A percentile compares a stretch with the other conserved stretches of the same genome.
Conservation (phyloP, 2,797 vertebrate genomes). For the Hoplostethus atlanticus region DNA sequence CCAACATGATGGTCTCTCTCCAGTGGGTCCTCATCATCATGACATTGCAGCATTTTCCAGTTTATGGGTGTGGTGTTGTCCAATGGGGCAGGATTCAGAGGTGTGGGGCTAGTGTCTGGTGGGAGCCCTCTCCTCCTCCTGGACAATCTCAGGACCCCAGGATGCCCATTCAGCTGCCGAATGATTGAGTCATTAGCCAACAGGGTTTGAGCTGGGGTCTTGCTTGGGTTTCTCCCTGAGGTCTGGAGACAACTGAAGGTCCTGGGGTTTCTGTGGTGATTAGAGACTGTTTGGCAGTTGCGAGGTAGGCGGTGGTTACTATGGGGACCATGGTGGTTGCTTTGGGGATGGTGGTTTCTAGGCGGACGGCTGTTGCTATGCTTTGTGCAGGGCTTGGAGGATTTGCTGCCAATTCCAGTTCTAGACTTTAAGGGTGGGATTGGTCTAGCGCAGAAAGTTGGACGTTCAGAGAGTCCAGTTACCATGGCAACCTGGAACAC, state of each 20-base stretch:
- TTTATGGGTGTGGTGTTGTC: slow-evolving; percentile 39
- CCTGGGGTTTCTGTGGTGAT: slow-evolving; percentile 50
- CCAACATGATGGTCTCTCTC: slow-evolving; percentile 5
- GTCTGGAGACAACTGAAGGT: slow-evolving; percentile 43
- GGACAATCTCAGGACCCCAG: slow-evolving; percentile 59
- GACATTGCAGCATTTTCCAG: slow-evolving; percentile 26
- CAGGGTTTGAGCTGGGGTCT: slow-evolving; percentile 24
- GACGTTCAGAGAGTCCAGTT: slow-evolving; percentile 47
- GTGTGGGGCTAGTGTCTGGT: slow-evolving; percentile 55
- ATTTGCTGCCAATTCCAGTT: slow-evolving; percentile 19
- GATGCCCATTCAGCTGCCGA: slow-evolving; percentile 24
- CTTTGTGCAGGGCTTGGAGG: slow-evolving; percentile 33
- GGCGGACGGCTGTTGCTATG: slow-evolving; percentile 37
- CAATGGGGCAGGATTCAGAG: slow-evolving; percentile 6
- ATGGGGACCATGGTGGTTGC: slow-evolving; percentile 11
- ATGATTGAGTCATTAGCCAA: slow-evolving; percentile 30
- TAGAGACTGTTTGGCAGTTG: slow-evolving; percentile 27
- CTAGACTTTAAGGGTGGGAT: slow-evolving; percentile 43
- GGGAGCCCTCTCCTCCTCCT: slow-evolving; percentile 76
- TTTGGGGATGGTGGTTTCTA: slow-evolving; percentile 19
- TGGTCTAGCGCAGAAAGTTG: slow-evolving; percentile 37
- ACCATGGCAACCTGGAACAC: slow-evolving; percentile 60
- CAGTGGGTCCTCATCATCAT: background rate
- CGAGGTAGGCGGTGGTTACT: slow-evolving; percentile 50
- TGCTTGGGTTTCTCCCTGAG: slow-evolving; percentile 54